phyloP scores from a whole-genome alignment of 2,113 vertebrate genomes.

The Tiliqua scincoides region DNA sequence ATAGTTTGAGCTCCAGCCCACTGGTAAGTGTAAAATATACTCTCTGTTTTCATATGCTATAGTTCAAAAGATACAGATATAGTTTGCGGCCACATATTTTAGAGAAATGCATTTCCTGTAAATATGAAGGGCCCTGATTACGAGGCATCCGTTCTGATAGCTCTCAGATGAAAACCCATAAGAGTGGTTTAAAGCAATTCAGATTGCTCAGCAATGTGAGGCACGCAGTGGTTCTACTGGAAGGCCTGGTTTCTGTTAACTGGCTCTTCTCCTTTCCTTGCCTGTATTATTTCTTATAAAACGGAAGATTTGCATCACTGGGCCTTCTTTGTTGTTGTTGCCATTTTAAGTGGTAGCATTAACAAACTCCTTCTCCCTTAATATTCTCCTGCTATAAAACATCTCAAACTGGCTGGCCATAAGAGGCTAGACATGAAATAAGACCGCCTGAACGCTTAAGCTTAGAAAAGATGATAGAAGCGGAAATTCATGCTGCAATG shows the following conservation, averaged over 20 bases:
- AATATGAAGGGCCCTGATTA: not conserved
- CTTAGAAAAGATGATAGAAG: not conserved
- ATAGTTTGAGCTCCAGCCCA: accelerated
- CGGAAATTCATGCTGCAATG: not conserved
- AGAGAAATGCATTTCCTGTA: not conserved
- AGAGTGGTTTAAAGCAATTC: constrained; percentile 30
- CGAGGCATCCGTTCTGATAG: constrained; percentile 17
- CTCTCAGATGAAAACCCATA: constrained; percentile 32
- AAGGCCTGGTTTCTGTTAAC: constrained; percentile 68
- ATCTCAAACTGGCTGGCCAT: constrained; percentile 55
- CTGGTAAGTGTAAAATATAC: not conserved
- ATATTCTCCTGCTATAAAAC: constrained; percentile 59
- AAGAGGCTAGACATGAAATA: constrained; percentile 48
- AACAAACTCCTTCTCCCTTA: constrained; percentile 33
- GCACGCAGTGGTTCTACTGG: constrained; percentile 29
- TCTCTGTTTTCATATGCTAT: not conserved
- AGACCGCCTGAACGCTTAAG: constrained; percentile 30
- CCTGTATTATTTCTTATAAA: constrained; percentile 66
- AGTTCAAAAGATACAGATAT: constrained; percentile 7
- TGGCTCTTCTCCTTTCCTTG: constrained; percentile 66
- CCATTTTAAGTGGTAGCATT: constrained; percentile 60
- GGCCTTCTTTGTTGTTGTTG: constrained; percentile 61
- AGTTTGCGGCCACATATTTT: not conserved
- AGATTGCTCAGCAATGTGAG: not conserved
- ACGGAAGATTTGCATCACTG: constrained; percentile 63